A percentile compares a stretch with the other conserved stretches of the same genome.
phyloP scores from a whole-genome alignment of 1,140 invertebrate genomes.

The Nasonia giraulti region DNA sequence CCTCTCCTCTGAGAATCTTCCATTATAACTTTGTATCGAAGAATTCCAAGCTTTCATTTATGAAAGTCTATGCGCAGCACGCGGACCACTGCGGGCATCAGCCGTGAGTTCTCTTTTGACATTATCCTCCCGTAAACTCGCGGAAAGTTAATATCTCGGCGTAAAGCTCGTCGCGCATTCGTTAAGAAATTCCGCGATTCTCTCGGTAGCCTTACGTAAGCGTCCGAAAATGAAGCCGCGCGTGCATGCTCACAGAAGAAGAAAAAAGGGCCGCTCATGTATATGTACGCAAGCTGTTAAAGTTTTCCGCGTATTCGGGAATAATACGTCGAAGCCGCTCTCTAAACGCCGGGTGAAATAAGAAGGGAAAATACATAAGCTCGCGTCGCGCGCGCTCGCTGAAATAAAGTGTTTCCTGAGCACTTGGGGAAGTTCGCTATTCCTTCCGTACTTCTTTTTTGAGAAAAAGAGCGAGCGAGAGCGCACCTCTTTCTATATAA shows the following conservation, averaged over 20 bases:
- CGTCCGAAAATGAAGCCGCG: too few relatives aligned
- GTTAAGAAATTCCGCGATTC: background rate
- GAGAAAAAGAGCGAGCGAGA: background rate
- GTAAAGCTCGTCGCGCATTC: background rate
- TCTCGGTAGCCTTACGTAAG: too few relatives aligned
- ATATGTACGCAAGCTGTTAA: background rate
- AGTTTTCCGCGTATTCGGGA: background rate
- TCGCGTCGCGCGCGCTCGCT: background rate
- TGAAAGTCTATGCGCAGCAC: too few relatives aligned
- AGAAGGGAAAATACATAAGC: conserved; percentile 41
- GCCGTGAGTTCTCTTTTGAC: too few relatives aligned
- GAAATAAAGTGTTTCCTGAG: conserved; percentile 41
- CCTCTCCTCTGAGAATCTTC: too few relatives aligned
- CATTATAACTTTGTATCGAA: too few relatives aligned
- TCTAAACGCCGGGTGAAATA: conserved; percentile 29
- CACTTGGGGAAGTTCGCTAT: conserved; percentile 36
- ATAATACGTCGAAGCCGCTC: conserved; percentile 10
- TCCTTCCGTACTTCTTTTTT: conserved; percentile 18
- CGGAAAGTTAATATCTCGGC: background rate
- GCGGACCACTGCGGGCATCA: too few relatives aligned
- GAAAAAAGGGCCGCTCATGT: background rate
- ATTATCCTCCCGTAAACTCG: too few relatives aligned
- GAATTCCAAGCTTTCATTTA: too few relatives aligned
- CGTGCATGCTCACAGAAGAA: background rate
- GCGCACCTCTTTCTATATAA: conserved; percentile 11